Evolutionary conservation across 2,113 vertebrate species (phyloP), one percentile per base, ranked within the genome.

Genomic region (Grallaria varia): DNA sequence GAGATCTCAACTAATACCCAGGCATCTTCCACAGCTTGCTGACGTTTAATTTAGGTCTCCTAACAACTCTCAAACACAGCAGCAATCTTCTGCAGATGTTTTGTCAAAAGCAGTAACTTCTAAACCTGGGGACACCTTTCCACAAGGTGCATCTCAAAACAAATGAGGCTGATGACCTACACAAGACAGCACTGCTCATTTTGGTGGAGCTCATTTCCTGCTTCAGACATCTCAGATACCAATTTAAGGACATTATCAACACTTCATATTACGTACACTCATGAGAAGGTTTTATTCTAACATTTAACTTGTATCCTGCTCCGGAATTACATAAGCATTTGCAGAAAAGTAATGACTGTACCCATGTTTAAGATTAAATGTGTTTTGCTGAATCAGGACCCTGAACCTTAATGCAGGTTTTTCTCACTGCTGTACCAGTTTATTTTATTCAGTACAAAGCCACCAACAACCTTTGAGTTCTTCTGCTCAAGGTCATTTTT

Each of bases 401-500:
- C 66, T 90, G 80, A 90, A 89, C 85, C 49, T 89, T 73, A 84
- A 82, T 72, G 88, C 92, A 94, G 69, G 76, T 84, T 96, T 93
- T 96, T 58, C 92, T 96, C 90, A 95, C 49, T 93, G 89, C 94
- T 94, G 82, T 67, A 73, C 90, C 85, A 94, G 90, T 96, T 95
- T 87, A 83, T 93, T 93, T 94, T 92, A 92, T 96, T 92, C 95
- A 96, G 86, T 81, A 92, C 88, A 87, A 95, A 94, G 94, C 64
- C 85, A 96, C 68, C 64, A 95, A 67, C 68, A 81, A 88, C 79
- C 90, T 91, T 49, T 90, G 85, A 96, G 88, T 78, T 83, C 63
- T 92, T 93, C 85, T 64, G 84, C 56, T 94, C 93, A 95, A 92
- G 95, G 96, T 95, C 88, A 97, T 89, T 94, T 92, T 96, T 93